Base-by-base conservation (phyloP, 2,113 vertebrate genomes). In the Phaethornis superciliosus region DNA sequence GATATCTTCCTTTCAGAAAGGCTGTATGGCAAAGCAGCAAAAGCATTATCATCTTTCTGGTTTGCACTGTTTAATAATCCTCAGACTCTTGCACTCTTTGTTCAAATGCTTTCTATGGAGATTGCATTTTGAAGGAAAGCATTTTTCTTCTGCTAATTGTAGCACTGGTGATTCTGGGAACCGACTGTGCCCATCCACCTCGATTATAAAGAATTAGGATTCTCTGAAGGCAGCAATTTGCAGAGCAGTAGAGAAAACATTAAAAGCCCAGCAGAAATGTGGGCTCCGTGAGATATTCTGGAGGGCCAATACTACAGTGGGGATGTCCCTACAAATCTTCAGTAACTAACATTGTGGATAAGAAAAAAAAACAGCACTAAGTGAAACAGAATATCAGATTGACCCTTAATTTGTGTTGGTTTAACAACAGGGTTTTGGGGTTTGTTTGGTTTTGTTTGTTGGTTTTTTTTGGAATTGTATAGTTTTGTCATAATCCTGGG, bases 131-230 rank as follows among this genome's bases (percentile, higher is more conserved):
- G 21, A 35, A 79, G 63, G 40, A 51, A 72, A 56, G 17, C 24
- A 49, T 71, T 80, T 60, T 90, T 20, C 70, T 82, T 15, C 16
- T 14, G 46, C 69, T 82, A 85, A 85, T 93, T 77, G 40, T 26
- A 69, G 69, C 14, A 19, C 46, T 71, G 81, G 37, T 42, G 77
- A 23, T 76, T 76, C 22, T 27, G 81, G 33, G 70, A 62, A 42
- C 44, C 46, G 22, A n/a, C 33, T 62, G 47, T 82, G 35, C 37
- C 22, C 58, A 30, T 58, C 47, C 23, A 59, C 55, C 44, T 37
- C 20, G 0, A 18, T 40, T 59, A 7, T 30, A 56, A 79, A 20
- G 19, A 37, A 79, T 52, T 32, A 28, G 47, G 81, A 28, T 46
- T 51, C 33, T 81, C 60, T n/a, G 44, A 72, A 76, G 27, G 32